Conservation (phyloP, 1,140 invertebrate genomes). For the Probaryconus sp. region DNA sequence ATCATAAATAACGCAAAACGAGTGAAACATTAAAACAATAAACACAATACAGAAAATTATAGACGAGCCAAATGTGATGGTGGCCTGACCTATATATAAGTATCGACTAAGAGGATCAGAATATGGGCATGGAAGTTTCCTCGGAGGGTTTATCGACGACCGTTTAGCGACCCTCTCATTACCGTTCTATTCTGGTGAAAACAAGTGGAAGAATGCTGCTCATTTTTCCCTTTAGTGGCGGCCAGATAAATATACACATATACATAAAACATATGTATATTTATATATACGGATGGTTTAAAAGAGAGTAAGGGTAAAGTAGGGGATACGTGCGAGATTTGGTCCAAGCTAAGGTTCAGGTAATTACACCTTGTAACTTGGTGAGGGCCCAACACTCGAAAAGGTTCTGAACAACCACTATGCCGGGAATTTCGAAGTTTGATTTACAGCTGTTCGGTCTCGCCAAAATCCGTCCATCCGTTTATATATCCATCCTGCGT, state of each 20-base stretch:
- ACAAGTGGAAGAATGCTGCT: constrained; percentile 62
- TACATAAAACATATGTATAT: constrained; percentile 20
- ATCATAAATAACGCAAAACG: constrained; percentile 46
- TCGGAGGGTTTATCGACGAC: constrained; percentile 61
- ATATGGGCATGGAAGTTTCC: constrained; percentile 56
- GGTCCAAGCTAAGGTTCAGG: constrained; percentile 40
- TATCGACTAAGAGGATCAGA: constrained; percentile 52
- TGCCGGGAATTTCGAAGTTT: constrained; percentile 72
- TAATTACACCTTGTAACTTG: constrained; percentile 60
- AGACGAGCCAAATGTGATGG: constrained; percentile 38
- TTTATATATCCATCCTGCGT: constrained; percentile 36
- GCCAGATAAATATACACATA: constrained; percentile 44
- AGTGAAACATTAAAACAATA: constrained; percentile 41
- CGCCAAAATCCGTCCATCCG: constrained; percentile 59
- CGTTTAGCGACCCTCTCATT: constrained; percentile 64
- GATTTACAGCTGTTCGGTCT: constrained; percentile 74
- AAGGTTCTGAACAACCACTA: constrained; percentile 56
- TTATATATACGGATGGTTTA: constrained; percentile 15
- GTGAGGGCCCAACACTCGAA: constrained; percentile 60
- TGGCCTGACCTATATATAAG: constrained; percentile 58
- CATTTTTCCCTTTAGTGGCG: constrained; percentile 60
- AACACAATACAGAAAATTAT: constrained; percentile 39
- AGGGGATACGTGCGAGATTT: constrained; percentile 50
- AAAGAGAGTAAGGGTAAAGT: constrained; percentile 30
- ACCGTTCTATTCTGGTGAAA: constrained; percentile 64